Evolutionary conservation across 2,113 vertebrate genomes (phyloP).

Genomic region (Phalacrocorax pelagicus): DNA sequence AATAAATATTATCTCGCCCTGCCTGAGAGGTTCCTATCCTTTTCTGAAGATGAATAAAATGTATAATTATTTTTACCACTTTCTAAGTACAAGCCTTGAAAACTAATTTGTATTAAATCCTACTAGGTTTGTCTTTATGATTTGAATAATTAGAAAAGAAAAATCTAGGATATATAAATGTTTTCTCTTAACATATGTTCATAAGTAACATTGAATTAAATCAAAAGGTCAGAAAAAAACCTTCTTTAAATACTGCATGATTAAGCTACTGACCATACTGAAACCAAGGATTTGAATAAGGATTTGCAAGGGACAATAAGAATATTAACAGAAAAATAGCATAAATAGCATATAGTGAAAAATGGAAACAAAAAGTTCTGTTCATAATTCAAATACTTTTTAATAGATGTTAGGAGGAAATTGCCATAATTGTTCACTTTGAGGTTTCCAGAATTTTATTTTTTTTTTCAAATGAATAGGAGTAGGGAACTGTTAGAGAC

Average conservation of each 20-base stretch:
- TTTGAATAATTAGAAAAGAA: background rate
- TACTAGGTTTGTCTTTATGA: background rate
- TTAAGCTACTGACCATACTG: background rate
- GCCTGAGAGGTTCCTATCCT: no score
- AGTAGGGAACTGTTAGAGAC: background rate
- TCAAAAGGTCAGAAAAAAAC: background rate
- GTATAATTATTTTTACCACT: no score
- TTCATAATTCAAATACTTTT: background rate
- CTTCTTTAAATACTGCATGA: background rate
- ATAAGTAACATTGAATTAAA: background rate
- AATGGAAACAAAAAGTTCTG: background rate
- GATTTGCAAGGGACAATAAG: background rate
- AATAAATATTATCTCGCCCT: no score
- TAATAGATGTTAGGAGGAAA: background rate
- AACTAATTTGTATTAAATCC: background rate
- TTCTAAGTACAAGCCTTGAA: no score
- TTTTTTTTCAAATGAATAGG: background rate
- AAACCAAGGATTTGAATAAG: background rate
- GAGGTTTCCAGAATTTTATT: background rate
- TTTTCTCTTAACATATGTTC: background rate
- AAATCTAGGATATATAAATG: background rate
- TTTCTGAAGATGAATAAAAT: no score
- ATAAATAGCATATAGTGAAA: background rate
- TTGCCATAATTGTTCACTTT: background rate
- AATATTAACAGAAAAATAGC: background rate